Base-by-base conservation (phyloP, 2,113 vertebrate genomes). In the Gallinago jamesoni region DNA sequence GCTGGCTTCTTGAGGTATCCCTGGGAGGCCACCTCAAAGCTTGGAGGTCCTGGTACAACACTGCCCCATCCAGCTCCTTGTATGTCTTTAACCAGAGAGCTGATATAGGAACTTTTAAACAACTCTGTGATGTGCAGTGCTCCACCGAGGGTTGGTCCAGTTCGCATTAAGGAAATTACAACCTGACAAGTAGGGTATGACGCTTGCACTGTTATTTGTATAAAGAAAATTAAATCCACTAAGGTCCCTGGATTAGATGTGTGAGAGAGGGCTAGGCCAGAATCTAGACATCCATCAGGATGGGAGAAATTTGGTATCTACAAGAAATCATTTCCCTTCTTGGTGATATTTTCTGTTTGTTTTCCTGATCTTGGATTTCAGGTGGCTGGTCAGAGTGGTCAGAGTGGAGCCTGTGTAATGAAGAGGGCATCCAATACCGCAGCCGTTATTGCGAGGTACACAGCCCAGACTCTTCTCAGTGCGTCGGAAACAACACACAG, bases 341-440 rank as follows among this genome's bases (percentile, higher is more conserved):
- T 66, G 60, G 30, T 94, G 56, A 92, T 1, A 0, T 56, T 55
- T 19, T 66, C 23, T 75, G 15, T 73, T 68, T 86, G 39, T 92
- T 96, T 79, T 92, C 35, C 30, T 85, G 47, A 28, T 89, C 47
- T 80, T 67, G 89, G 39, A 13, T 92, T 95, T 63, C 86, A 99
- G 99, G 99, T 90, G 99, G 99, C 76, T 99, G 99, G 99, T 99
- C 99, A 19, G 98, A 98, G 47, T 99, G 99, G 99, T 99, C 99
- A 0, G 98, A 99, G 94, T 99, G 99, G 99, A 99, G 99, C 13
- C 87, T 98, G 31, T 99, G 99, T 62, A 98, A 98, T 18, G 99
- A 99, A 76, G 98, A 98, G 2, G 99, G 99, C 37, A 83, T 98
- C 86, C 99, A 99, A 64, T 98, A 98, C 96, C 98, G 99, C 85